Evolutionary conservation across 1,140 invertebrate species (phyloP), one percentile per base, ranked within the genome.

Genomic region (Camponotus floridanus): DNA sequence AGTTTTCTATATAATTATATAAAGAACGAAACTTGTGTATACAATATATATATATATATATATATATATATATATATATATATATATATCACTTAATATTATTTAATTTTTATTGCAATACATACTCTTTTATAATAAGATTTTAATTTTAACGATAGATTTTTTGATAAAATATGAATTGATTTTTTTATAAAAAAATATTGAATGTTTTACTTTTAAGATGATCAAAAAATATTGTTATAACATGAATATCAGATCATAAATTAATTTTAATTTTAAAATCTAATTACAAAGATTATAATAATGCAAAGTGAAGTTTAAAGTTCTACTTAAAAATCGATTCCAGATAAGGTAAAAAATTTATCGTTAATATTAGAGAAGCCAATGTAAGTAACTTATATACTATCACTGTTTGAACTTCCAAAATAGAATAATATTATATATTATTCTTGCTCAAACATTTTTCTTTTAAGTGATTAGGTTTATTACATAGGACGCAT

Each of bases 391-490:
- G 7, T 39, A 59, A 9, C 7, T 15, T 74, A 7, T 39, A 0
- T 39, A 15, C 11, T 21, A 6, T 21, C n/a, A 59, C 3, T 13
- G 5, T 15, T 74, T 59, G 57, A 36, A 26, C 21, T 18, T 36
- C 3, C 11, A 57, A 59, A 1, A 39, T 26, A 42, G 7, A 45
- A 45, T 39, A 36, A 31, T 76, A 39, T 26, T 4, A 4, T 3
- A 61, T n/a, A n/a, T 62, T n/a, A n/a, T 31, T 39, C 8, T 68
- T 74, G 8, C 31, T 74, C 18, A 59, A 42, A 62, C 85, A 81
- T 48, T 86, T 86, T 33, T 55, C 6, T 15, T 73, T 6, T 0
- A 86, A 39, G 5, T 86, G 85, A 71, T 86, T 86, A 6, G 85
- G 76, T 13, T 81, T 86, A 1, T 70, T 71, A 42, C 85, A 86